phyloP scores from a whole-genome alignment of 1,140 invertebrate species.

The Pristionchus pacificus region DNA sequence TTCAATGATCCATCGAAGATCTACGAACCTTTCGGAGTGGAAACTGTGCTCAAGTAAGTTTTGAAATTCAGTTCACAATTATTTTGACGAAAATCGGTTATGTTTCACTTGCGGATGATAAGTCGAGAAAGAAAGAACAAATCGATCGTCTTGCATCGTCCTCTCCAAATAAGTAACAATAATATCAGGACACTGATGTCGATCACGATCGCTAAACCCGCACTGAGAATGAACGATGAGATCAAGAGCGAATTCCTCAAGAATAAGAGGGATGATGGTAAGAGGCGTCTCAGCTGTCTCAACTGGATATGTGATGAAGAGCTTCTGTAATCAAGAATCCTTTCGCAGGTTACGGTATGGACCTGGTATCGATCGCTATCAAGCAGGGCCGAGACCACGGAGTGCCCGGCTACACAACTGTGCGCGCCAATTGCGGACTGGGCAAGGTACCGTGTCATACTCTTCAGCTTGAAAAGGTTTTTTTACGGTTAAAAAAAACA shows the following conservation, averaged over 20 bases:
- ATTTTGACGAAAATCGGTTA: too few species aligned
- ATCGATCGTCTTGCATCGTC: too few species aligned
- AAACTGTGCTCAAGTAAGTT: constrained; percentile 17
- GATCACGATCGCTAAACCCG: constrained; percentile 31
- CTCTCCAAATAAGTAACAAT: background rate
- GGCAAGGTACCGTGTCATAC: constrained; percentile 22
- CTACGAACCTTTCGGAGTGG: constrained; percentile 27
- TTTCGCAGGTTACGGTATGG: constrained; percentile 59
- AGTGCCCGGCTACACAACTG: constrained; percentile 74
- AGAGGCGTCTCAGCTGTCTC: too few species aligned
- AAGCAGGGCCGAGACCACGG: constrained; percentile 81
- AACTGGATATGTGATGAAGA: constrained; percentile 19
- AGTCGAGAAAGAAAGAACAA: too few species aligned
- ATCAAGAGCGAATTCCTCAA: constrained; percentile 31
- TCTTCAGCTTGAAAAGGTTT: too few species aligned
- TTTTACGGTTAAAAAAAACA: constrained; percentile 66
- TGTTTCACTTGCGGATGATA: too few species aligned
- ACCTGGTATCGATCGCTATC: constrained; percentile 65
- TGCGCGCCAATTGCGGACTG: constrained; percentile 69
- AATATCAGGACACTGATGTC: constrained; percentile 19
- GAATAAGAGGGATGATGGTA: constrained; percentile 23
- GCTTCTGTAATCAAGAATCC: constrained; percentile 36
- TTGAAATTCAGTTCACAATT: background rate
- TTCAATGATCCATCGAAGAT: constrained; percentile 39
- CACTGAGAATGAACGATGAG: constrained; percentile 29